phyloP scores from a whole-genome alignment of 2,888 invertebrate species.

The Cantharis flavilabris region DNA sequence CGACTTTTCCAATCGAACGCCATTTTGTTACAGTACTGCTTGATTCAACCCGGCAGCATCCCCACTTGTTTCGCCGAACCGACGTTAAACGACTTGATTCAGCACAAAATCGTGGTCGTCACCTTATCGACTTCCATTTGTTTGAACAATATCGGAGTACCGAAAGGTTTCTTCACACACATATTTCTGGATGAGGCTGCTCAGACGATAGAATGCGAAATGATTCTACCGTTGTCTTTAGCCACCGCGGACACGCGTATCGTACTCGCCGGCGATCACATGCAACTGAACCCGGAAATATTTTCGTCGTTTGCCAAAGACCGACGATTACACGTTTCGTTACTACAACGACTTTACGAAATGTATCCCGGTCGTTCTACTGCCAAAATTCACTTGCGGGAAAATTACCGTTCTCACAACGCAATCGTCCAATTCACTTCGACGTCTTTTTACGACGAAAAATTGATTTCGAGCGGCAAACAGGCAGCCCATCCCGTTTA shows the following conservation, averaged over 20 bases:
- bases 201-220: constrained; percentile 85
- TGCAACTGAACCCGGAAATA: constrained; percentile 82
- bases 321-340: constrained; percentile 71
- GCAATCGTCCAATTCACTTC: constrained; percentile 83
- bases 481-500: constrained; percentile 71
- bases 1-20: background rate
- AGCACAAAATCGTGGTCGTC: constrained; percentile 75
- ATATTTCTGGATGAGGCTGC: constrained; percentile 87
- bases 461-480: constrained; percentile 73
- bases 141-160: constrained; percentile 69
- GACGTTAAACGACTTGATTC: constrained; percentile 70
- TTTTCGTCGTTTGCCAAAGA: constrained; percentile 76
- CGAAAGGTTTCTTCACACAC: constrained; percentile 75
- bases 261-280: constrained; percentile 84
- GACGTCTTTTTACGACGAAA: constrained; percentile 79
- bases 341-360: constrained; percentile 78
- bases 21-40: constrained; percentile 66
- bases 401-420: constrained; percentile 82
- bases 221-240: constrained; percentile 76
- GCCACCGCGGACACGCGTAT: constrained; percentile 74
- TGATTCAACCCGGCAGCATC: constrained; percentile 59
- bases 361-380: constrained; percentile 74
- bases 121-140: constrained; percentile 80
- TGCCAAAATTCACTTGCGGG: constrained; percentile 78
- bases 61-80: constrained; percentile 69